Base-by-base conservation (phyloP, 2,113 vertebrate species). In the Oncorhynchus tshawytscha region DNA sequence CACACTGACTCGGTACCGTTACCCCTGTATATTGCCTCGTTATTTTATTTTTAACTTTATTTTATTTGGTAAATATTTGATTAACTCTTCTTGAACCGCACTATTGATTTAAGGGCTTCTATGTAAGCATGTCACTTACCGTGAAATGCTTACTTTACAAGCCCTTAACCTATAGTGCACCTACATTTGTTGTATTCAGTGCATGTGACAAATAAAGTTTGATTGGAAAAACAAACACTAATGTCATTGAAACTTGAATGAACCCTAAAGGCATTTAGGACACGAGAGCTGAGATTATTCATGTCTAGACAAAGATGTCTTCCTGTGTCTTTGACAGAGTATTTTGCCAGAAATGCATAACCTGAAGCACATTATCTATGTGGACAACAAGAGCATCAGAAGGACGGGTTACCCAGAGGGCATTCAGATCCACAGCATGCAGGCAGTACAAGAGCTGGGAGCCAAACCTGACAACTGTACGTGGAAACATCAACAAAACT, bases 291-390 rank as follows among this genome's bases (percentile, higher is more conserved):
- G 54, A 57, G 18, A 57, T 57, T 4, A 57, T 11, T 64, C 4
- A 25, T 64, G 20, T 64, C 3, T 9, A 64, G 62, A 25, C n/a
- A 22, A n/a, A 0, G 22, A 22, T 8, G 16, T 81, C 29, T 8
- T 39, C 22, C 5, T 49, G 18, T 22, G 6, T 69, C 70, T 88
- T 3, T 77, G 70, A 20, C 66, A 99, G 98, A 87, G 74, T 24
- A 92, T 96, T 59, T 82, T 99, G 81, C 78, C 91, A 48, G 89
- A 92, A 48, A 88, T 98, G 62, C 89, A 75, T 9, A 93, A 91
- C 85, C 91, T 99, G 85, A 96, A 95, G 81, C 95, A 97, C 24
- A 93, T 99, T 29, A 95, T 99, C 89, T 98, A 95, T 39, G 95
- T 96, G 83, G 97, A 96, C 88, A 94, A 95, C 76, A 97, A 95